A percentile compares a stretch with the other conserved stretches of the same genome.
Evolutionary conservation across 2,888 invertebrate species (phyloP).

Genomic region (Tenthredo amoena): DNA sequence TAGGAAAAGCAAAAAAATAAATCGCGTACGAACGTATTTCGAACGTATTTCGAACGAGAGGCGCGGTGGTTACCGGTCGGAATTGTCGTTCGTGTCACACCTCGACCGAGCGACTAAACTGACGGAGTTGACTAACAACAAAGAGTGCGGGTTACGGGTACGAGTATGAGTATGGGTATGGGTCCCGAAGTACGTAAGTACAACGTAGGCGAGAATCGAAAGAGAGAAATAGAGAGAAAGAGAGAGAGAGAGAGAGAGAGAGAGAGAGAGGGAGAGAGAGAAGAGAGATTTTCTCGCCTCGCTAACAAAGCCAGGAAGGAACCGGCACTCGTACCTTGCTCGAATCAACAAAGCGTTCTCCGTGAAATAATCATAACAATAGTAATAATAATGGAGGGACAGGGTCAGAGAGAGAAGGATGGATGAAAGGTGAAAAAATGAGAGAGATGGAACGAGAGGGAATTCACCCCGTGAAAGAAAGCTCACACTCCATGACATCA

Average conservation of each 20-base stretch:
- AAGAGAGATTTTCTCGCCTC: constrained; percentile 74
- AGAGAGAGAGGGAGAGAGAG: constrained; percentile 53
- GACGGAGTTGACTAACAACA: constrained; percentile 49
- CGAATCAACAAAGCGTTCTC: constrained; percentile 67
- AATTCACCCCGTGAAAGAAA: constrained; percentile 57
- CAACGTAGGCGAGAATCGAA: constrained; percentile 45
- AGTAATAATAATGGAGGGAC: constrained; percentile 38
- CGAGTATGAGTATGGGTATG: neutral
- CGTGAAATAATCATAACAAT: constrained; percentile 63
- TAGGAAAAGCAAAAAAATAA: neutral
- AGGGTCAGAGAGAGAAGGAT: neutral
- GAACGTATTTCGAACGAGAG: neutral
- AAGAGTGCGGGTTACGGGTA: constrained; percentile 16
- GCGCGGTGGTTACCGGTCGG: neutral
- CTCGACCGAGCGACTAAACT: constrained; percentile 17
- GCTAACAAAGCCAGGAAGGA: constrained; percentile 75
- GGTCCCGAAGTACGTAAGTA: neutral
- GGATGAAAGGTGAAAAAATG: neutral
- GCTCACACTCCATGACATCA: constrained; percentile 69
- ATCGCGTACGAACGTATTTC: neutral
- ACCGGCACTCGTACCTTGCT: constrained; percentile 62
- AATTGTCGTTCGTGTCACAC: constrained; percentile 35
- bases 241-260: constrained; percentile 46
- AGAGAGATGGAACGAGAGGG: neutral
- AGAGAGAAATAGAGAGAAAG: constrained; percentile 38